phyloP scores from a whole-genome alignment of 1,140 invertebrate species.

The Venustaconcha ellipsiformis region DNA sequence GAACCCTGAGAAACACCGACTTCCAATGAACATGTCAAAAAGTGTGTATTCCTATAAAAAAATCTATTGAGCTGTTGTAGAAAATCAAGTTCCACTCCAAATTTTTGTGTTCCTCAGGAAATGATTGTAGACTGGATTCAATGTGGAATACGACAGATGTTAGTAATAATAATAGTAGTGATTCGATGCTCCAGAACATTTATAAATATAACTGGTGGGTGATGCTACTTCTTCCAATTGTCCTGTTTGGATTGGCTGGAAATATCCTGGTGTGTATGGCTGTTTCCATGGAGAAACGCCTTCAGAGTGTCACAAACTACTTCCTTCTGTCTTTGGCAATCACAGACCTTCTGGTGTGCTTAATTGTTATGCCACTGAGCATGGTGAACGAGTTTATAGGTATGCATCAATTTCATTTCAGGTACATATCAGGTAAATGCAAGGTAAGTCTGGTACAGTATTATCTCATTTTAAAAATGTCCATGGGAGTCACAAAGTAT shows the following conservation, averaged over 20 bases:
- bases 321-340: conserved; percentile 96
- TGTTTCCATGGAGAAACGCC: conserved; percentile 92
- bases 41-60: too few species aligned
- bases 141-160: conserved; percentile 31
- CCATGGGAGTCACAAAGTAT: too few species aligned
- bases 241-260: conserved; percentile 76
- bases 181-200: background rate
- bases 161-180: conserved; percentile 17
- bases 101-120: background rate
- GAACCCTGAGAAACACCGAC: too few species aligned
- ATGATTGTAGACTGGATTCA: conserved; percentile 11
- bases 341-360: conserved; percentile 91
- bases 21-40: too few species aligned
- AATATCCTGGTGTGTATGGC: conserved; percentile 96
- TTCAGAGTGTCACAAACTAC: conserved; percentile 93
- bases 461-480: too few species aligned
- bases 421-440: background rate
- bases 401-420: conserved; percentile 70
- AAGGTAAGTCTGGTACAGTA: too few species aligned
- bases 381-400: conserved; percentile 71
- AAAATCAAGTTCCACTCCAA: too few species aligned
- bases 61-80: too few species aligned
- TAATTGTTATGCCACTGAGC: conserved; percentile 80
- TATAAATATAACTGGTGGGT: conserved; percentile 53
- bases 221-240: conserved; percentile 55